phyloP scores from a whole-genome alignment of 2,113 vertebrate genomes.

The Rhabdornis inornatus region DNA sequence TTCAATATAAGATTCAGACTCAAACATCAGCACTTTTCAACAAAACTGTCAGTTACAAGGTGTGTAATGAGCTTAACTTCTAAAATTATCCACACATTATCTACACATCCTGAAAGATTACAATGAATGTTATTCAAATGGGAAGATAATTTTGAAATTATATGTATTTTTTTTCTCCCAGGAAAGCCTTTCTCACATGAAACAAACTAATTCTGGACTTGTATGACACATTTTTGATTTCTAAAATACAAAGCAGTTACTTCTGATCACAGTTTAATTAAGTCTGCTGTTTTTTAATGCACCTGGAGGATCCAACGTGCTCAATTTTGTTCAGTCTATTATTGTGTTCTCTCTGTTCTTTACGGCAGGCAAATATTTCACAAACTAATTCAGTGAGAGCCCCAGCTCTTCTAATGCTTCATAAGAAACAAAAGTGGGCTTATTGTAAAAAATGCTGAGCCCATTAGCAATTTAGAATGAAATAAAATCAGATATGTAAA shows the following conservation, averaged over 20 bases:
- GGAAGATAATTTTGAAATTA: background rate
- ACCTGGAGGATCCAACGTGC: background rate
- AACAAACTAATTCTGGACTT: background rate
- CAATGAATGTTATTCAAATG: background rate
- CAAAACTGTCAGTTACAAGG: background rate
- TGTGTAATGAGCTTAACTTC: background rate
- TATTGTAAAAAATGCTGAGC: background rate
- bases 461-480: background rate
- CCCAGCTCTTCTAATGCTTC: background rate
- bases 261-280: background rate
- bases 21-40: background rate
- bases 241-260: background rate
- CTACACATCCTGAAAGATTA: background rate
- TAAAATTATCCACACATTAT: background rate
- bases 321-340: background rate
- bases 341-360: background rate
- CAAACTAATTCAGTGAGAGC: background rate
- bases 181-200: background rate
- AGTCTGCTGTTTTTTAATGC: background rate
- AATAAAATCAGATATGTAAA: background rate
- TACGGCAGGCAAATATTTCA: background rate
- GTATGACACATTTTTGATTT: background rate
- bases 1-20: background rate
- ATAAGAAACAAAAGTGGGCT: background rate
- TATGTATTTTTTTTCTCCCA: rapidly evolving